Evolutionary conservation across 2,888 invertebrate genomes (phyloP), one percentile per base, ranked within the genome.

Genomic region (Melanargia galathea): DNA sequence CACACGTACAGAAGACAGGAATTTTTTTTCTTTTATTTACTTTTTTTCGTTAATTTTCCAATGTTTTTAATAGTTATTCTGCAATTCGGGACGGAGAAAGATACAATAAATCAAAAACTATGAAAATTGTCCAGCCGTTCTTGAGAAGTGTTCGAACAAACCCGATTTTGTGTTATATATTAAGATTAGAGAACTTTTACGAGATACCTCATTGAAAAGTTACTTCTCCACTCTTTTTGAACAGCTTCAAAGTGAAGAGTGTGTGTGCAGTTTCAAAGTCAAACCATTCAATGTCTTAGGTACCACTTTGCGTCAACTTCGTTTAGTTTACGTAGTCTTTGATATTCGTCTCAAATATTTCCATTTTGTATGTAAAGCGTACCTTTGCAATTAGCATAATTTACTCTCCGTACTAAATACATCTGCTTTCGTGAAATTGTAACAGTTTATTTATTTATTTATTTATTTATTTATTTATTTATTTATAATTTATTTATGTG

Each of bases 221-320:
- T 46, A 22, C 45, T 22, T 11, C 22, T 20, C 8, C 18, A 51
- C 18, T 33, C 11, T 51, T 51, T 33, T 33, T 33, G 30, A 51
- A 33, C 30, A 33, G 33, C 18, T 10, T 33, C 18, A 33, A 33
- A 51, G 51, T 33, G 30, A 33, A 30, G 51, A 16, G 49, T 30
- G 13, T 30, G 30, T 18, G 51, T 33, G 33, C 51, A 33, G 18
- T 51, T 33, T 51, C 51, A 51, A 51, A 51, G 51, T 33, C 30
- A 38, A 49, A 58, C 46, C 38, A 58, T 58, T 58, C 58, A 35
- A 38, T 58, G n/a, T 48, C 35, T 48, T 24, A 30, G 26, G 3
- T 26, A 38, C 33, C 33, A 18, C 51, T 51, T 51, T 51, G 51
- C 26, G 8, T 30, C 18, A 18, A 30, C 30, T 30, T 26, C 10